These are phyloP conservation scores for Spea bombifrons DNA, from an alignment of 2,113 vertebrate genomes.

Conservation along the genomic window DNA sequence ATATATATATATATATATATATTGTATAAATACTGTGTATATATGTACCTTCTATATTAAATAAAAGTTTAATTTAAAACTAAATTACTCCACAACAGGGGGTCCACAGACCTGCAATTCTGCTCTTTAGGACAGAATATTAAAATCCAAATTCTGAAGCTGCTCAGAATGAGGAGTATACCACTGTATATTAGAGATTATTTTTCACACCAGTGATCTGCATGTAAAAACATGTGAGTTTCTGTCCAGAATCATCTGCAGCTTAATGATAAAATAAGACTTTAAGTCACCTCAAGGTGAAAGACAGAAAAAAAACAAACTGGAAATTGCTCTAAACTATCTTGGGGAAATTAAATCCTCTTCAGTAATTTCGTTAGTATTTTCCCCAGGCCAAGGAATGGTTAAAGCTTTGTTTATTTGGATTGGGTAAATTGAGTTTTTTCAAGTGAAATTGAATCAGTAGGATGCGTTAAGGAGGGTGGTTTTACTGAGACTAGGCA, in stretches of 20 bases:
- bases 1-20: no score
- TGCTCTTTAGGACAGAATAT: not conserved
- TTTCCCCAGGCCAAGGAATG: not conserved
- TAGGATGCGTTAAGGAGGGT: not conserved
- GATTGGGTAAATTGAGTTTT: not conserved
- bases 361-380: not conserved
- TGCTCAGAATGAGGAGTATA: slow-evolving; percentile 3
- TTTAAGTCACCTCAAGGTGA: slow-evolving; percentile 6
- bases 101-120: not conserved
- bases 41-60: no score
- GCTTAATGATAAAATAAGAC: slow-evolving; percentile 10
- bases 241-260: slow-evolving; percentile 5
- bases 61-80: no score
- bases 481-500: not conserved
- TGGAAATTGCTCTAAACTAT: slow-evolving; percentile 19
- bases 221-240: slow-evolving; percentile 24
- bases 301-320: slow-evolving; percentile 19
- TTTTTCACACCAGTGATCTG: slow-evolving; percentile 29
- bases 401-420: slow-evolving; percentile 5
- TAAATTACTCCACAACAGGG: no score
- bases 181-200: slow-evolving; percentile 12
- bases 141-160: not conserved
- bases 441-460: not conserved
- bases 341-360: not conserved
- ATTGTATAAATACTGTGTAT: no score